Percentiles rank a stretch among this genome's conserved stretches.
These are phyloP conservation scores for Heliothis virescens DNA, from an alignment of 1,140 invertebrate genomes.

Conservation along the genomic window DNA sequence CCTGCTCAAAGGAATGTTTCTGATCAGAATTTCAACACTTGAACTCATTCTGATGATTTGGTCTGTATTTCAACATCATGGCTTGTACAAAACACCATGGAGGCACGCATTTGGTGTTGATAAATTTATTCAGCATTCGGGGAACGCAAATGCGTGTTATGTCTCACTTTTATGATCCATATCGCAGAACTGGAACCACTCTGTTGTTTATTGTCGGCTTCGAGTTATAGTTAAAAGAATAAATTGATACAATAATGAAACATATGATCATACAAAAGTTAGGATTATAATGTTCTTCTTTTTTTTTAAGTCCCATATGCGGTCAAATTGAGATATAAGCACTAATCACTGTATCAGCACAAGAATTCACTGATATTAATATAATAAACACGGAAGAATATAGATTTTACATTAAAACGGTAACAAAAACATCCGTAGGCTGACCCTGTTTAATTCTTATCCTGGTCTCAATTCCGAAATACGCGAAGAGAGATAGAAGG, in stretches of 20 bases:
- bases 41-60: constrained; percentile 71
- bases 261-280: constrained; percentile 67
- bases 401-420: constrained; percentile 3
- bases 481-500: background rate
- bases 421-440: background rate
- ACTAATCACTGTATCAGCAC: background rate
- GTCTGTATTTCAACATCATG: constrained; percentile 71
- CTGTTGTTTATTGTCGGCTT: constrained; percentile 57
- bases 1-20: constrained; percentile 84
- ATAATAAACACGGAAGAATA: constrained; percentile 20
- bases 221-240: constrained; percentile 77
- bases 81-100: constrained; percentile 71
- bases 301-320: constrained; percentile 73
- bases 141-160: constrained; percentile 65
- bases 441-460: background rate
- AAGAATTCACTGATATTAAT: constrained; percentile 4
- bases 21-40: constrained; percentile 72
- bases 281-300: constrained; percentile 76
- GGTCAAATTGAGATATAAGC: constrained; percentile 5
- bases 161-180: constrained; percentile 63
- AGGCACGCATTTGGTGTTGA: constrained; percentile 78
- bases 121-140: constrained; percentile 75
- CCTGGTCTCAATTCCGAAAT: background rate
- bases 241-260: constrained; percentile 80
- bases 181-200: constrained; percentile 63